phyloP scores from a whole-genome alignment of 2,888 invertebrate species.

The Thumatha senex region DNA sequence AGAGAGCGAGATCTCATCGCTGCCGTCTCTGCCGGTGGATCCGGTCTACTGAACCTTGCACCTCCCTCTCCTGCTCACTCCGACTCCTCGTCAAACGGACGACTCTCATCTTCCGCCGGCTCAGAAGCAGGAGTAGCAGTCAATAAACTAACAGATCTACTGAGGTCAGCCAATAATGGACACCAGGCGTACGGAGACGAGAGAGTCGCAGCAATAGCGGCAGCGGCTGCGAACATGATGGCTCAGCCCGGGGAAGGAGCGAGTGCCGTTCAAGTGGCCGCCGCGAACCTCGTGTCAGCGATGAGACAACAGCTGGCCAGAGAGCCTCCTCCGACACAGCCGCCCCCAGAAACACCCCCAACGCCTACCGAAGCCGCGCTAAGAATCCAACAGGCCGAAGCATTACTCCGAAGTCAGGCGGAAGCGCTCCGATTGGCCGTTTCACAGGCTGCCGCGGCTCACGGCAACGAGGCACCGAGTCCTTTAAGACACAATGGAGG shows the following conservation, averaged over 20 bases:
- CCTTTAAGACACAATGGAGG: conserved; percentile 78
- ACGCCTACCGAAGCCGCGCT: conserved; percentile 90
- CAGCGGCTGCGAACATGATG: conserved; percentile 85
- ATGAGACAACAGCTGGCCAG: conserved; percentile 85
- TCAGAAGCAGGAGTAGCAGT: conserved; percentile 88
- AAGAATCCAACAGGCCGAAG: conserved; percentile 91
- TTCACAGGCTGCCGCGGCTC: conserved; percentile 86
- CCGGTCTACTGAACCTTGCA: conserved; percentile 87
- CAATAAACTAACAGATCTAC: conserved; percentile 83
- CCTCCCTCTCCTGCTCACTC: conserved; percentile 94
- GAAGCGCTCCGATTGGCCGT: conserved; percentile 93
- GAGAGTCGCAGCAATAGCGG: conserved; percentile 88
- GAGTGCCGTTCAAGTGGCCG: conserved; percentile 88
- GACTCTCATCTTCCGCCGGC: conserved; percentile 91
- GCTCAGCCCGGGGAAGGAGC: conserved; percentile 85
- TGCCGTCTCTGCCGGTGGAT: conserved; percentile 86
- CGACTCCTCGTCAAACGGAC: conserved; percentile 93
- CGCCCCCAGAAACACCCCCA: conserved; percentile 89
- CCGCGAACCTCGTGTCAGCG: conserved; percentile 89
- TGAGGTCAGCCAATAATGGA: conserved; percentile 86
- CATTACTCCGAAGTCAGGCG: conserved; percentile 91
- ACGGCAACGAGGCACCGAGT: conserved; percentile 67
- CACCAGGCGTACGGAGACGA: conserved; percentile 86
- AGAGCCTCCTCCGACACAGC: conserved; percentile 85
- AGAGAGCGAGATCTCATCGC: conserved; percentile 92